These are phyloP conservation scores for Ariopsis seemanni DNA, from an alignment of 2,113 vertebrate genomes.

Conservation along the genomic window DNA sequence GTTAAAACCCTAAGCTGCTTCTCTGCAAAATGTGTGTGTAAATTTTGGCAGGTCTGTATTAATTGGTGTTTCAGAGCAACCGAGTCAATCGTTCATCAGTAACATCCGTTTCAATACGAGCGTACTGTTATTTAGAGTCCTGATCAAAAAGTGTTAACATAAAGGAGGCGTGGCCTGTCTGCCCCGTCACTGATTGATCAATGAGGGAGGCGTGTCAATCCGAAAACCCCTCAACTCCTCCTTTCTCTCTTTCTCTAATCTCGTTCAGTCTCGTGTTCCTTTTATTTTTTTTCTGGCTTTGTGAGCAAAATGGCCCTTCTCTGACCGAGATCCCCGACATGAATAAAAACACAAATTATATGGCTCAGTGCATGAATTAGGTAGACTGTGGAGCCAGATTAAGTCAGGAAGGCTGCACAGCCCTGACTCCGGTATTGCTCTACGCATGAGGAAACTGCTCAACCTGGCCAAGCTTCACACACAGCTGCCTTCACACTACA, in stretches of 20 bases:
- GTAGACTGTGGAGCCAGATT: conserved; percentile 20
- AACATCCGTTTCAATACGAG: not conserved
- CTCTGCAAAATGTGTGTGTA: not conserved
- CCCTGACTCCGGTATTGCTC: conserved; percentile 39
- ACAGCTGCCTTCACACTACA: not conserved
- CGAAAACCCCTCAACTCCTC: not conserved
- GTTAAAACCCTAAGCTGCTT: not conserved
- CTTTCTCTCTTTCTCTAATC: too few relatives aligned
- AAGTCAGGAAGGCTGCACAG: conserved; percentile 48
- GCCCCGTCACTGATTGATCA: not conserved
- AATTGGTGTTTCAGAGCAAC: not conserved
- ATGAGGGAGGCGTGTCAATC: not conserved
- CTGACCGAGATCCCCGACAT: not conserved
- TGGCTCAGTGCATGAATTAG: not conserved
- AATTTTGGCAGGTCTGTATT: not conserved
- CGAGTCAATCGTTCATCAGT: not conserved
- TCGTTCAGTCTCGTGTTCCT: not conserved
- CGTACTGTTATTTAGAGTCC: not conserved
- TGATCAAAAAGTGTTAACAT: not conserved
- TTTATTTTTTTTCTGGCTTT: not conserved
- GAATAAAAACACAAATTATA: not conserved
- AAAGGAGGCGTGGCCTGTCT: not conserved
- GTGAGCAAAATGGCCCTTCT: not conserved
- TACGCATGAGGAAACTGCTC: conserved; percentile 31
- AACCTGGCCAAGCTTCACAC: conserved; percentile 4